Percentiles rank a stretch among this genome's conserved stretches.
Conservation (phyloP, 2,797 vertebrate genomes). For the Dryobates pubescens region DNA sequence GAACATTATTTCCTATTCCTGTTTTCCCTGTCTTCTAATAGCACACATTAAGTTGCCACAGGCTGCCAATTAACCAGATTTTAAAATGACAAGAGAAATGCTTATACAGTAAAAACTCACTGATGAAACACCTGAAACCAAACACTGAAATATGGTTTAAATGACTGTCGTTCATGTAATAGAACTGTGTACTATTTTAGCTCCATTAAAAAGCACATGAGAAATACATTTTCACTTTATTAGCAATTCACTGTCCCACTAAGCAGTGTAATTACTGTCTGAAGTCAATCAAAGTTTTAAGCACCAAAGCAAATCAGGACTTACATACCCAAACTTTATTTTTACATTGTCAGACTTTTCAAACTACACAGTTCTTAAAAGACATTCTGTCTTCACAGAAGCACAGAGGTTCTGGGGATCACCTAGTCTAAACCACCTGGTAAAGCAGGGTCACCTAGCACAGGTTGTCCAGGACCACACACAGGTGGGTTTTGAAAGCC, state of each 20-base stretch:
- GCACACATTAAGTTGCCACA: not conserved
- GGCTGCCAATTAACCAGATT: not conserved
- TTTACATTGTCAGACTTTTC: not conserved
- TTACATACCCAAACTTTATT: rapidly evolving
- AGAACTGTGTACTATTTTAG: not conserved
- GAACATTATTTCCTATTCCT: not conserved
- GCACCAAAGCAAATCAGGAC: not conserved
- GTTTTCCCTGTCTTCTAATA: not conserved
- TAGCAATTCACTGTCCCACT: not conserved
- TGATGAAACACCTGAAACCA: not conserved
- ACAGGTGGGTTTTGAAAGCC: no score
- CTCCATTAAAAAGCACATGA: not conserved
- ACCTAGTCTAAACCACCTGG: no score
- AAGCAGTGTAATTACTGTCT: not conserved
- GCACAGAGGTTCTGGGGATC: no score
- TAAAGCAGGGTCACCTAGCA: no score
- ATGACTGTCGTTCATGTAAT: not conserved
- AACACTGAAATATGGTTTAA: not conserved
- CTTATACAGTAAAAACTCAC: not conserved
- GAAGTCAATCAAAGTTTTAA: not conserved
- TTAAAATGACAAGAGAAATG: not conserved
- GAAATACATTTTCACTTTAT: not conserved
- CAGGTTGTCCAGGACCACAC: no score
- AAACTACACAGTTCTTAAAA: not conserved
- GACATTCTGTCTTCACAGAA: not conserved